phyloP scores from a whole-genome alignment of 2,113 vertebrate genomes.

The Calidris pugnax region DNA sequence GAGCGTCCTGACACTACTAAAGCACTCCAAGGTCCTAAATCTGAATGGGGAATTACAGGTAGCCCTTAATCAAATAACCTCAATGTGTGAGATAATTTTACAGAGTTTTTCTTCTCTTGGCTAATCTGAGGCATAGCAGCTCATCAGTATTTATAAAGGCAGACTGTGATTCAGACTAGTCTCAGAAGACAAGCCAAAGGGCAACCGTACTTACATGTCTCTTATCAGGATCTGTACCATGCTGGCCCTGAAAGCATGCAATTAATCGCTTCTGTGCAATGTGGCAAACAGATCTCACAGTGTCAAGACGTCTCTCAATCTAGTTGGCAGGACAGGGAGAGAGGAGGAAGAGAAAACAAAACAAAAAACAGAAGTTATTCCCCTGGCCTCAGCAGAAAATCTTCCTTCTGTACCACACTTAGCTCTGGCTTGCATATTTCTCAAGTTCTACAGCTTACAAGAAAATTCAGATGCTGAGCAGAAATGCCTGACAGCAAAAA shows the following conservation, averaged over 20 bases:
- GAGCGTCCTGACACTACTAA: background rate
- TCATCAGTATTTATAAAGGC: background rate
- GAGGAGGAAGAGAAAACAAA: background rate
- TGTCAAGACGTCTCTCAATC: slow-evolving; percentile 94
- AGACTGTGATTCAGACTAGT: background rate
- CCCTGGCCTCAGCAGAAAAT: background rate
- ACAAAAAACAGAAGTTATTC: slow-evolving; percentile 24
- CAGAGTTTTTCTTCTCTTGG: background rate
- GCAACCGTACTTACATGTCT: slow-evolving; percentile 84
- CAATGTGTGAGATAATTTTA: background rate
- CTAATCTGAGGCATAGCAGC: background rate
- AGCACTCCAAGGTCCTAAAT: background rate
- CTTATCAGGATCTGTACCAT: slow-evolving; percentile 89
- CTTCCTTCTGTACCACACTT: background rate
- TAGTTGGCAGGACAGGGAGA: slow-evolving; percentile 8
- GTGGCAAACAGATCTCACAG: slow-evolving; percentile 90
- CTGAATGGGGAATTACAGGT: background rate
- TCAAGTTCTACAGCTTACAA: background rate
- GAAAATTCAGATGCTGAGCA: slow-evolving; percentile 7
- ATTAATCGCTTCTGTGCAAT: slow-evolving; percentile 90
- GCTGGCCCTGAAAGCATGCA: slow-evolving; percentile 91
- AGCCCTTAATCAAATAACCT: background rate
- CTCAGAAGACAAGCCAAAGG: background rate
- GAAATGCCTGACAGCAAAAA: background rate
- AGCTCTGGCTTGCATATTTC: background rate